Percentiles rank a stretch among this genome's conserved stretches.
phyloP scores from a whole-genome alignment of 2,797 vertebrate species.

The Sphaeramia orbicularis region DNA sequence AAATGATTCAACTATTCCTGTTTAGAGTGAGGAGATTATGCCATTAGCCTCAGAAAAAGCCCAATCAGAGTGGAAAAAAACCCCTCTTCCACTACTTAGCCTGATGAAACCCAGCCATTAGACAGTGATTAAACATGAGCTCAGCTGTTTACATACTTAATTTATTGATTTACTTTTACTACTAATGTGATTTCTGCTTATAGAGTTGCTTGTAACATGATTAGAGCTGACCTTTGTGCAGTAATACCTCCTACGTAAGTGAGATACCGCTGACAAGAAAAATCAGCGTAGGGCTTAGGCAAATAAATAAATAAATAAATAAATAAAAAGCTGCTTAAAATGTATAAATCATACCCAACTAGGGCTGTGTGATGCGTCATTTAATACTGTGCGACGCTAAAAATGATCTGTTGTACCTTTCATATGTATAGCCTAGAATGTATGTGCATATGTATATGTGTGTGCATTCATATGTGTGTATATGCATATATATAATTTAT shows the following conservation, averaged over 20 bases:
- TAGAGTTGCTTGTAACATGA: slow-evolving; percentile 2
- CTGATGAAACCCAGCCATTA: slow-evolving; percentile 50
- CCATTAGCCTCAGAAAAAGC: slow-evolving; percentile 22
- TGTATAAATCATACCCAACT: neutral
- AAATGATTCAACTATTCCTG: neutral
- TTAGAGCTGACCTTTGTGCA: slow-evolving; percentile 23
- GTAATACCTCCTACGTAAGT: neutral
- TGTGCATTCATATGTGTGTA: no score
- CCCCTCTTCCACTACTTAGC: slow-evolving; percentile 29
- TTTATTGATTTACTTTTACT: slow-evolving; percentile 59
- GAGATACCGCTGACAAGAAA: slow-evolving; percentile 25
- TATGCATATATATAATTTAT: no score
- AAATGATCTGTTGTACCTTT: no score
- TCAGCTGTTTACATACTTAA: slow-evolving; percentile 52
- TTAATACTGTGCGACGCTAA: no score
- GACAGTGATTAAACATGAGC: slow-evolving; percentile 55
- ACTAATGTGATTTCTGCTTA: slow-evolving; percentile 33
- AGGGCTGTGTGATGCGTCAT: no score
- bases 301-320: neutral
- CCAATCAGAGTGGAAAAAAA: slow-evolving; percentile 11
- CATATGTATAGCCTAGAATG: no score
- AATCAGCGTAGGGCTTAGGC: neutral
- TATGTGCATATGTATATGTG: no score
- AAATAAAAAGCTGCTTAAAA: neutral
- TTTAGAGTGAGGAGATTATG: no score